A percentile compares a stretch with the other conserved stretches of the same genome.
Evolutionary conservation across 37 sponge, comb jelly and placozoan species (phyloP).

Genomic region (Petrosia ficiformis): DNA sequence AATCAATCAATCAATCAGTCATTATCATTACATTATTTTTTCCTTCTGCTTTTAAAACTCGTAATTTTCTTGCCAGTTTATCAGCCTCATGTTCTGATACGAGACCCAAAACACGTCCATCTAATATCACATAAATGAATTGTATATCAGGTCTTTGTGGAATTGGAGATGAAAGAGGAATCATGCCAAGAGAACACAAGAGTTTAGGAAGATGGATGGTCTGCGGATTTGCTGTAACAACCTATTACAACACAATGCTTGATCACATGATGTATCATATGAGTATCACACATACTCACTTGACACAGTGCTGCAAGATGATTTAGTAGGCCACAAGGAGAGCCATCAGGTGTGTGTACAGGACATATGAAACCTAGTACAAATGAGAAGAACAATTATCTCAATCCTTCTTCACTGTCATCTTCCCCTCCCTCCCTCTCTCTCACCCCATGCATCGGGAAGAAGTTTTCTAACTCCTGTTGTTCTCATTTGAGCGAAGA

Average conservation of each 20-base stretch:
- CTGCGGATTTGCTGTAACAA: conserved; percentile 25
- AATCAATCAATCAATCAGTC: no score
- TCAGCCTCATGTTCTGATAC: conserved; percentile 15
- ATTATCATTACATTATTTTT: conserved; percentile 37
- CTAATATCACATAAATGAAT: conserved; percentile 63
- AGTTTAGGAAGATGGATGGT: conserved; percentile 36
- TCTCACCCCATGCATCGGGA: conserved; percentile 95
- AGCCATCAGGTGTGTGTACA: conserved; percentile 98
- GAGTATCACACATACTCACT: conserved; percentile 14
- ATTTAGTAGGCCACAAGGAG: conserved; percentile 96
- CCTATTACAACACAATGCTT: conserved; percentile 13
- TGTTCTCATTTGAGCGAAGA: conserved; percentile 93
- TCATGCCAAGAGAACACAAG: conserved; percentile 68
- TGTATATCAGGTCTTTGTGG: neutral
- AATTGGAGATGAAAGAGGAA: conserved; percentile 17
- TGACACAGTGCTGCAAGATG: conserved; percentile 82
- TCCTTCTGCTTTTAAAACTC: conserved; percentile 73
- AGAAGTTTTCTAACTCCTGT: conserved; percentile 92
- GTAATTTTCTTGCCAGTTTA: conserved; percentile 54
- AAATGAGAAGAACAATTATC: neutral
- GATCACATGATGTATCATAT: neutral
- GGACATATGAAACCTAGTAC: conserved; percentile 98
- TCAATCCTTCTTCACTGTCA: neutral
- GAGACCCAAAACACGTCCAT: conserved; percentile 86
- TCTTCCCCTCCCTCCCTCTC: no score